phyloP scores from a whole-genome alignment of 2,888 invertebrate genomes.

The Thereva nobilitata region DNA sequence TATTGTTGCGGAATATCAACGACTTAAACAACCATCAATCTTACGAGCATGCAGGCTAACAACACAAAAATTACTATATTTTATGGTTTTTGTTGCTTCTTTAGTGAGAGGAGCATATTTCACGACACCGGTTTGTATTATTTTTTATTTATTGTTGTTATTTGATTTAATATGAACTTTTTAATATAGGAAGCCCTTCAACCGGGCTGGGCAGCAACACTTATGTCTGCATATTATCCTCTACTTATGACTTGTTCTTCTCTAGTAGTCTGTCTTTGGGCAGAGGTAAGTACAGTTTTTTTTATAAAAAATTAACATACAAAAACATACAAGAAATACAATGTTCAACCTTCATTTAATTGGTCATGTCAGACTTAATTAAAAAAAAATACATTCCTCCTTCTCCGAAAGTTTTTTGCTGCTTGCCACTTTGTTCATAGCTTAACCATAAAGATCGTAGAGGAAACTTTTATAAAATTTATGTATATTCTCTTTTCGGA shows the following conservation, averaged over 20 bases:
- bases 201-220: conserved; percentile 83
- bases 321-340: conserved; percentile 3
- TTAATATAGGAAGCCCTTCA: conserved; percentile 70
- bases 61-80: conserved; percentile 86
- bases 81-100: conserved; percentile 84
- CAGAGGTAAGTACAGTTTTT: conserved; percentile 70
- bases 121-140: conserved; percentile 76
- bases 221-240: conserved; percentile 89
- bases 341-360: conserved; percentile 3
- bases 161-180: conserved; percentile 45
- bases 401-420: not conserved
- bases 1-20: conserved; percentile 78
- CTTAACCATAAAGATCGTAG: no score
- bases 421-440: not conserved
- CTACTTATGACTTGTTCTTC: conserved; percentile 86
- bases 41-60: conserved; percentile 83
- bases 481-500: no score
- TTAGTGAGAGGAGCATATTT: conserved; percentile 86
- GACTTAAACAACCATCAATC: conserved; percentile 81
- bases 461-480: no score
- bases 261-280: conserved; percentile 91
- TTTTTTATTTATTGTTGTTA: not conserved
- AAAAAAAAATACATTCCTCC: not conserved
- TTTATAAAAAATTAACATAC: not conserved
- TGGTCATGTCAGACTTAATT: not conserved